Evolutionary conservation across 1,140 invertebrate genomes (phyloP).

Genomic region (Temnothorax longispinosus): DNA sequence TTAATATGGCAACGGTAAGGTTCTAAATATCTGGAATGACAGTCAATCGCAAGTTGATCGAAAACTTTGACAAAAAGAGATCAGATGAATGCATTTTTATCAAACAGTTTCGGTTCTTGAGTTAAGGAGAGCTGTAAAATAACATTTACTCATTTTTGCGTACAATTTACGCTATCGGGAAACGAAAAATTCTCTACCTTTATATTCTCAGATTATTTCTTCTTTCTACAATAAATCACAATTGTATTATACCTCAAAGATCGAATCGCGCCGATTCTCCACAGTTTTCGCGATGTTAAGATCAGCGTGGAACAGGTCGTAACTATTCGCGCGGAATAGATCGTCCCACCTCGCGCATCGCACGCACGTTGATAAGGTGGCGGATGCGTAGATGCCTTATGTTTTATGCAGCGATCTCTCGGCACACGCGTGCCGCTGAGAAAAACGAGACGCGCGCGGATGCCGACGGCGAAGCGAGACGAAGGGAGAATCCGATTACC

Average conservation of each 20-base stretch:
- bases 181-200: not conserved
- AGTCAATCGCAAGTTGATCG: not conserved
- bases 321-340: not conserved
- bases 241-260: not conserved
- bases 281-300: not conserved
- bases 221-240: not conserved
- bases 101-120: no score
- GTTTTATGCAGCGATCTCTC: constrained; percentile 58
- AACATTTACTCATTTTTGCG: not conserved
- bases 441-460: not conserved
- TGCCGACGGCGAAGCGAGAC: not conserved
- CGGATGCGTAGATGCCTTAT: constrained; percentile 22
- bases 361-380: not conserved
- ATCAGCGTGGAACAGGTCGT: not conserved
- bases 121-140: not conserved
- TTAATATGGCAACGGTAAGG: constrained; percentile 22
- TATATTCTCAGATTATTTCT: not conserved
- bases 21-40: not conserved
- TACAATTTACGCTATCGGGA: not conserved
- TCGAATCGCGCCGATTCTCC: not conserved
- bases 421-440: not conserved
- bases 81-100: not conserved
- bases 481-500: not conserved
- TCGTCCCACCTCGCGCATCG: not conserved
- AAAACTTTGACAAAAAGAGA: not conserved